Evolutionary conservation across 2,797 vertebrate species (phyloP), one percentile per base, ranked within the genome.

Genomic region (Rhadinocentrus ornatus): DNA sequence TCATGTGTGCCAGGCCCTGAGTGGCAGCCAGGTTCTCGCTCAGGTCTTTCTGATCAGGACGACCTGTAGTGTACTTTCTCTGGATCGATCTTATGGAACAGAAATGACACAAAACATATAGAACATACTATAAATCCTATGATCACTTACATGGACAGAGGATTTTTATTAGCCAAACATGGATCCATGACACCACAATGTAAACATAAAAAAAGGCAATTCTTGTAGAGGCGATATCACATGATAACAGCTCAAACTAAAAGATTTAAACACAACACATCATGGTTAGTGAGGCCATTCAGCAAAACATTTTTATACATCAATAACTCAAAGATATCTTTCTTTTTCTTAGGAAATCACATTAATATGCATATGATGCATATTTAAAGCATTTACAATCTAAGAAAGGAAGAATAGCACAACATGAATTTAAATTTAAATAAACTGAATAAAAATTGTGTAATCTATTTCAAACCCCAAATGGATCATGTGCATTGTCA

Each of bases 31-130:
- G 91, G 86, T 98, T 99, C 93, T 99, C 98, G 71, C 85, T 99
- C 83, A 99, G 94, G 93, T 99, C 98, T 86, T 98, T 99, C 89
- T 98, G 97, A 91, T 99, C 98, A 0, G 98, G 98, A 55, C 97
- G 96, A 55, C 98, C 98, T 0, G 96, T 96, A 83, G 96, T 94
- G 62, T 97, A 98, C 90, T 98, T 99, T 91, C 94, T 98, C 92
- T 99, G 98, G 88, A 98, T 97, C 69, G 96, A 96, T 91, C 98
- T 99, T n/a, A 6, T 62, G 34, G 10, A n/a, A 22, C 0, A 73
- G 7, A 69, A 55, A 74, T 9, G 0, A 68, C 0, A 60, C 12
- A 63, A 22, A 66, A 55, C 15, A 16, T 26, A 31, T 1, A n/a
- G 24, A 53, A 62, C 16, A 46, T 64, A 6, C 18, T 56, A 12